phyloP scores from a whole-genome alignment of 2,888 invertebrate genomes.

The Drosophila ezoana region DNA sequence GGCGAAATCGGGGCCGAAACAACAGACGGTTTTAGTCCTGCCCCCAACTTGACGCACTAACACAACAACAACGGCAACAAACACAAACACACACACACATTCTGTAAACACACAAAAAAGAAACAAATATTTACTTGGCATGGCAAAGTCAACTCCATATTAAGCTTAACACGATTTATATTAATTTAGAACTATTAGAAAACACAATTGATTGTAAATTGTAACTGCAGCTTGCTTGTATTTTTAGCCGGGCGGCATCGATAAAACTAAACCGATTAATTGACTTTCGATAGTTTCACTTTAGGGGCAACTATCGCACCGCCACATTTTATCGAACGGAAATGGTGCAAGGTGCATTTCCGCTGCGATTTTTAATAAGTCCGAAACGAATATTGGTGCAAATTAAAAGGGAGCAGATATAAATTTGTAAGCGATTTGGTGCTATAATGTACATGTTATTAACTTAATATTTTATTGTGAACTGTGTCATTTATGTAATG shows the following conservation, averaged over 20 bases:
- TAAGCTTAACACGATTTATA: slow-evolving; percentile 43
- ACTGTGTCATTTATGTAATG: slow-evolving; percentile 10
- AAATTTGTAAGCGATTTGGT: neutral
- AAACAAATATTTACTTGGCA: slow-evolving; percentile 27
- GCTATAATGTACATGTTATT: neutral
- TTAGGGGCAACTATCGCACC: neutral
- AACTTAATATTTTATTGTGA: slow-evolving; percentile 27
- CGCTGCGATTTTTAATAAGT: neutral
- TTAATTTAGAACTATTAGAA: slow-evolving; percentile 32
- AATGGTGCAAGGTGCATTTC: too few species aligned
- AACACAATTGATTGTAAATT: slow-evolving; percentile 33
- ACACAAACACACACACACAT: slow-evolving; percentile 22
- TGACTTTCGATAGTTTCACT: neutral
- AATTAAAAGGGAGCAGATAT: too few species aligned
- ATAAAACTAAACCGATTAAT: slow-evolving; percentile 20
- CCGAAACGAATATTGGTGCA: too few species aligned
- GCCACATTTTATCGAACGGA: slow-evolving; percentile 28
- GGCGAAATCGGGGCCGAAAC: slow-evolving; percentile 68
- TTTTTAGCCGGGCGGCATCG: slow-evolving; percentile 14
- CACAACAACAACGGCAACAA: neutral
- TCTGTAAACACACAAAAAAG: slow-evolving; percentile 28
- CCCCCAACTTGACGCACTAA: slow-evolving; percentile 8
- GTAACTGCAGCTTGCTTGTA: slow-evolving; percentile 12
- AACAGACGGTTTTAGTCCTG: slow-evolving; percentile 77
- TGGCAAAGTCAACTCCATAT: slow-evolving; percentile 20